phyloP scores from a whole-genome alignment of 2,888 invertebrate genomes.

The Nycteola revayana region DNA sequence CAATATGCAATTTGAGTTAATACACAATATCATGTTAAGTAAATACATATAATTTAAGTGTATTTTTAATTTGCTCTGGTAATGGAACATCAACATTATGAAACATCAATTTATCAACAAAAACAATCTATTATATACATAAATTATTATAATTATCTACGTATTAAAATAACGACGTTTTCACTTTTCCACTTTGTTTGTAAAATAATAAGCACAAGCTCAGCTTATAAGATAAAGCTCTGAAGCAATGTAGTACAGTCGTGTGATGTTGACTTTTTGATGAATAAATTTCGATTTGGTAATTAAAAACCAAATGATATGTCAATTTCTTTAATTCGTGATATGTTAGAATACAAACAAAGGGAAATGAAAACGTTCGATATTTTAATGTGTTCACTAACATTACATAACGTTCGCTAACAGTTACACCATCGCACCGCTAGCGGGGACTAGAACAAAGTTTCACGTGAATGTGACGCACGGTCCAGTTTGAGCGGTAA shows the following conservation, averaged over 20 bases:
- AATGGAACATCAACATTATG: constrained; percentile 71
- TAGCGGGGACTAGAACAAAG: constrained; percentile 85
- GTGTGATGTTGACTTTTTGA: no score
- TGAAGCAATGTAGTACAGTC: no score
- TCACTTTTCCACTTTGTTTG: constrained; percentile 9
- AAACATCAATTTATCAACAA: constrained; percentile 75
- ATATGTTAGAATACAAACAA: constrained; percentile 56
- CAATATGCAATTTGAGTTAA: not conserved
- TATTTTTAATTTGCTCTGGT: constrained; percentile 40
- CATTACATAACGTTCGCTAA: constrained; percentile 47
- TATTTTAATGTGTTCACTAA: constrained; percentile 65
- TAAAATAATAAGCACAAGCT: constrained; percentile 20
- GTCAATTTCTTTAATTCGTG: constrained; percentile 50
- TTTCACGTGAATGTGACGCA: constrained; percentile 88
- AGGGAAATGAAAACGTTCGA: constrained; percentile 48
- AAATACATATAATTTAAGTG: no score
- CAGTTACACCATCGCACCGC: constrained; percentile 27
- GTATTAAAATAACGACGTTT: constrained; percentile 69
- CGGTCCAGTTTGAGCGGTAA: constrained; percentile 60
- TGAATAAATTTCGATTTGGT: constrained; percentile 18
- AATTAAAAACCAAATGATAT: constrained; percentile 61
- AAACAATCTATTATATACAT: constrained; percentile 71
- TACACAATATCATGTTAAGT: constrained; percentile 5
- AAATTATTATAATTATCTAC: constrained; percentile 37
- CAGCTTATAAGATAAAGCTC: constrained; percentile 8